Evolutionary conservation across 1,140 invertebrate species (phyloP).

Genomic region (Ruditapes philippinarum): DNA sequence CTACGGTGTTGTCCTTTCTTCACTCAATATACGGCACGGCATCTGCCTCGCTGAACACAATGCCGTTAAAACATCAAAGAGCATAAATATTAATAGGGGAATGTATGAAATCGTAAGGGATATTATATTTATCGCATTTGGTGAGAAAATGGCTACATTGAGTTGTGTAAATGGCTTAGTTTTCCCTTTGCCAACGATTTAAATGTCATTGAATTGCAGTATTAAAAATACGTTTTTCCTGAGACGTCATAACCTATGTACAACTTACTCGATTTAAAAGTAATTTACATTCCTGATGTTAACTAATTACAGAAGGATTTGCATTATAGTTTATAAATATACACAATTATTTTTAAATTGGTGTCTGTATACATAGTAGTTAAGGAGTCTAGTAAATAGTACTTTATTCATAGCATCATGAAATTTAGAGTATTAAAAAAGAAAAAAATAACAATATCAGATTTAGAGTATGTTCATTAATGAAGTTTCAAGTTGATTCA

Average conservation of each 20-base stretch:
- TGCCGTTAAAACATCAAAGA: slow-evolving; percentile 64
- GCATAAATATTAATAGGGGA: slow-evolving; percentile 42
- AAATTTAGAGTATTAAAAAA: no score
- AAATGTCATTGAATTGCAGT: slow-evolving; percentile 23
- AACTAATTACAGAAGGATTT: background rate
- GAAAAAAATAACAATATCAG: no score
- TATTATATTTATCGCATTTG: slow-evolving; percentile 75
- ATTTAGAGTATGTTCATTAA: no score
- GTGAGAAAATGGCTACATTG: slow-evolving; percentile 61
- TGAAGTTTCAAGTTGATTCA: no score
- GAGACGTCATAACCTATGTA: no score
- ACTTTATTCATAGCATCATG: no score
- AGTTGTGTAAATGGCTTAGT: slow-evolving; percentile 52
- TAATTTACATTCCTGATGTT: background rate
- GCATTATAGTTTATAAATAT: no score
- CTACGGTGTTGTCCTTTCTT: slow-evolving; percentile 45
- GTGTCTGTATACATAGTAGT: no score
- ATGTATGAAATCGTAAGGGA: slow-evolving; percentile 67
- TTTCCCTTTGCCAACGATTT: background rate
- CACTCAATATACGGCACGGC: slow-evolving; percentile 50
- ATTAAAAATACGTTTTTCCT: background rate
- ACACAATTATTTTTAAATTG: no score
- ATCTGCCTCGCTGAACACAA: slow-evolving; percentile 60
- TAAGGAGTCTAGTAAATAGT: no score
- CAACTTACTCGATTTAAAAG: no score